These are phyloP conservation scores for Gonioctena quinquepunctata DNA, from an alignment of 1,140 invertebrate species.

Conservation along the genomic window DNA sequence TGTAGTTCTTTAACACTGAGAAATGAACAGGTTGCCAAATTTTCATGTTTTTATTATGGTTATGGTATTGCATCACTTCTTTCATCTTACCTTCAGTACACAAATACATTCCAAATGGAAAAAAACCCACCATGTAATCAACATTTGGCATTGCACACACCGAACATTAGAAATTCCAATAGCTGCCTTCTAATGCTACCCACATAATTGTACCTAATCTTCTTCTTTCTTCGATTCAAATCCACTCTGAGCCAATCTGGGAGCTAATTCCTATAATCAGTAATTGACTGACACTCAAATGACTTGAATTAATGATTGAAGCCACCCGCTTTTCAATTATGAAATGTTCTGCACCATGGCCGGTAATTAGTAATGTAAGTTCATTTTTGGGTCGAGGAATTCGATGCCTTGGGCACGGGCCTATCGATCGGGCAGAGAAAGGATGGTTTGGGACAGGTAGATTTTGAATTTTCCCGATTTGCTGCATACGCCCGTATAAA, in stretches of 20 bases:
- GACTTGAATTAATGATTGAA: background rate
- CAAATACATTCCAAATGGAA: background rate
- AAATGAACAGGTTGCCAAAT: too few relatives aligned
- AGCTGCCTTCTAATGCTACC: background rate
- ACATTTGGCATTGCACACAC: background rate
- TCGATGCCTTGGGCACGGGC: background rate
- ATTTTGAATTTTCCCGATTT: too few relatives aligned
- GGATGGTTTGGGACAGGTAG: too few relatives aligned
- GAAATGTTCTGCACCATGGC: background rate
- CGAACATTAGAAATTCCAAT: background rate
- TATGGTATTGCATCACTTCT: too few relatives aligned
- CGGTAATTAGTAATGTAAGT: background rate
- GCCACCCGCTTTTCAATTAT: background rate
- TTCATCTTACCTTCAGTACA: too few relatives aligned
- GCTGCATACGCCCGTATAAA: too few relatives aligned
- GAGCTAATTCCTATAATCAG: background rate
- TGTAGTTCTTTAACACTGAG: too few relatives aligned
- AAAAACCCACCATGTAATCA: background rate
- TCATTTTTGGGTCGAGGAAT: background rate
- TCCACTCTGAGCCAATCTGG: background rate
- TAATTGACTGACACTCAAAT: background rate
- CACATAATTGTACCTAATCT: background rate
- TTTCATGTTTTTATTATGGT: too few relatives aligned
- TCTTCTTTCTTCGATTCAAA: background rate
- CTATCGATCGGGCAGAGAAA: too few relatives aligned